Conservation (phyloP, 1,140 invertebrate genomes). For the Habropoda laboriosa region DNA sequence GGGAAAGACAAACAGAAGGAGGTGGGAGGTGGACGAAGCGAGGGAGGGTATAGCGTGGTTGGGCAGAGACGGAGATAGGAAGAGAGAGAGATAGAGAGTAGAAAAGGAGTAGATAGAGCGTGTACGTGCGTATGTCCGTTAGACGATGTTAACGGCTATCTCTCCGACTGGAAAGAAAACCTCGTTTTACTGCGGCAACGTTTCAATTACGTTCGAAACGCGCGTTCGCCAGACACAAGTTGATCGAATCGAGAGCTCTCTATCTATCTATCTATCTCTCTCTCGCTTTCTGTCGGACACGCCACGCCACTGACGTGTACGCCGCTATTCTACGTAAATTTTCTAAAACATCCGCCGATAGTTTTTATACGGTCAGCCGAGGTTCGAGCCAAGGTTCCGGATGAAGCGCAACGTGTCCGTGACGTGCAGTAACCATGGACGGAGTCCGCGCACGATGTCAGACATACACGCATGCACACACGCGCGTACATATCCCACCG, state of each 20-base stretch:
- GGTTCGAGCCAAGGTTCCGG: conserved; percentile 20
- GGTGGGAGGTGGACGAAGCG: background rate
- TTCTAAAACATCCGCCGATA: background rate
- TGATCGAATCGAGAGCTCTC: background rate
- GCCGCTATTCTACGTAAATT: background rate
- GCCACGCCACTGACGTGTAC: background rate
- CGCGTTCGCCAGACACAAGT: background rate
- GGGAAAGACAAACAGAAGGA: background rate
- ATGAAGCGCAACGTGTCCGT: conserved; percentile 32
- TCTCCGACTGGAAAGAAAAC: background rate
- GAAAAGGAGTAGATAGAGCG: background rate
- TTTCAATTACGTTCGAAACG: background rate
- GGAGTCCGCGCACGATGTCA: conserved; percentile 17
- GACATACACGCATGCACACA: background rate
- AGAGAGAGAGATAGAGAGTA: background rate
- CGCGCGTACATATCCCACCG: background rate
- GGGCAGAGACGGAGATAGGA: background rate
- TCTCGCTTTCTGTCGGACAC: no score
- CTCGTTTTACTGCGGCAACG: background rate
- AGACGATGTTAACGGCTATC: background rate
- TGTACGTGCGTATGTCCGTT: background rate
- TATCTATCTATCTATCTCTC: no score
- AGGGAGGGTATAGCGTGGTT: background rate
- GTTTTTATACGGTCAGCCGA: conserved; percentile 8
- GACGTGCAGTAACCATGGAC: conserved; percentile 47